phyloP scores from a whole-genome alignment of 2,888 invertebrate genomes.

The Cremastinae sp. region DNA sequence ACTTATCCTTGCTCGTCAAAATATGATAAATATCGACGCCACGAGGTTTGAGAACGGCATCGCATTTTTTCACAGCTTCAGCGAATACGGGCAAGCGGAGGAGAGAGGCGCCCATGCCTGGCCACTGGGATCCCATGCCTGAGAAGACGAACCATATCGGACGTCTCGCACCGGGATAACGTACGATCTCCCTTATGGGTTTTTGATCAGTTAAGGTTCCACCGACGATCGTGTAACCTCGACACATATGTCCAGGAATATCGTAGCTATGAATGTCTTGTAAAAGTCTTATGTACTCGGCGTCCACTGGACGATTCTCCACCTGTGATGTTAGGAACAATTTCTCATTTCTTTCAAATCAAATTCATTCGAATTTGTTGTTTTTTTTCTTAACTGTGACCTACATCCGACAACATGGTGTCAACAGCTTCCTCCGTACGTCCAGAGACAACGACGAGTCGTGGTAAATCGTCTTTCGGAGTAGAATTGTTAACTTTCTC shows the following conservation, averaged over 20 bases:
- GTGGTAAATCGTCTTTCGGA: constrained; percentile 85
- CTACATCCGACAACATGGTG: constrained; percentile 84
- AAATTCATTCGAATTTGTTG: background rate
- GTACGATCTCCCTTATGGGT: constrained; percentile 82
- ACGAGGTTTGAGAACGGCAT: constrained; percentile 82
- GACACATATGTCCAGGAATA: constrained; percentile 79
- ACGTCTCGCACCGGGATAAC: constrained; percentile 84
- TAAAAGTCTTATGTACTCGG: constrained; percentile 57
- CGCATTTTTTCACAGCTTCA: constrained; percentile 83
- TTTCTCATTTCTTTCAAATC: too few relatives aligned
- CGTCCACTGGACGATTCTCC: constrained; percentile 59
- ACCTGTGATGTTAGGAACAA: constrained; percentile 76
- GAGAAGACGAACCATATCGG: constrained; percentile 95
- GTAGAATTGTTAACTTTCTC: constrained; percentile 84
- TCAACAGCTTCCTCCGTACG: constrained; percentile 89
- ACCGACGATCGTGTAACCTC: constrained; percentile 87
- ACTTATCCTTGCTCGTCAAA: constrained; percentile 83
- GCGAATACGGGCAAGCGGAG: constrained; percentile 86
- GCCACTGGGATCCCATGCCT: constrained; percentile 95
- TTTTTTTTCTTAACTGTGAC: constrained; percentile 56
- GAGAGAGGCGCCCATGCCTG: constrained; percentile 89
- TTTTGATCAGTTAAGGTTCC: constrained; percentile 69
- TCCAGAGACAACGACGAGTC: constrained; percentile 88
- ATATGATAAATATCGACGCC: constrained; percentile 85
- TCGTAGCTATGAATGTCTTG: constrained; percentile 61